Evolutionary conservation across 2,888 invertebrate genomes (phyloP).

Genomic region (Mimumesa dahlbomi): DNA sequence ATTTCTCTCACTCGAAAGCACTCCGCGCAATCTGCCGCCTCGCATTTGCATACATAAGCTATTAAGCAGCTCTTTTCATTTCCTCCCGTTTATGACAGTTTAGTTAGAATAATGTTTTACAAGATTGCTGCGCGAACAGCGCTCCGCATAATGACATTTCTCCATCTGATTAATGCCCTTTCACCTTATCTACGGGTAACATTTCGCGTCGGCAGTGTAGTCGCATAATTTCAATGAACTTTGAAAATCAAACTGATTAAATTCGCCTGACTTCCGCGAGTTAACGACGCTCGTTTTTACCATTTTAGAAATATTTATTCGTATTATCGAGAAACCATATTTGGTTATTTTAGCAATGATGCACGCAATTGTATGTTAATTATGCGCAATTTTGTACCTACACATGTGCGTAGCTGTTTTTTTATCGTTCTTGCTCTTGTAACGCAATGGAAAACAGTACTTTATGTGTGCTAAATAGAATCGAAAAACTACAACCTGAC

Average conservation of each 20-base stretch:
- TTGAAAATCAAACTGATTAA: constrained; percentile 16
- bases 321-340: too few relatives aligned
- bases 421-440: too few relatives aligned
- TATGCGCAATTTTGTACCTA: too few relatives aligned
- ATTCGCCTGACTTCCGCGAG: too few relatives aligned
- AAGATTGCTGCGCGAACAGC: constrained; percentile 78
- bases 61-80: constrained; percentile 81
- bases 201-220: neutral
- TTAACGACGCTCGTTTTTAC: too few relatives aligned
- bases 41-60: constrained; percentile 80
- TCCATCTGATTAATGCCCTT: constrained; percentile 73
- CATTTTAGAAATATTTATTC: too few relatives aligned
- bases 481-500: too few relatives aligned
- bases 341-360: too few relatives aligned
- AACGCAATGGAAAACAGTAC: too few relatives aligned
- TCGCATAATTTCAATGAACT: constrained; percentile 16
- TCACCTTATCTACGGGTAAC: constrained; percentile 58
- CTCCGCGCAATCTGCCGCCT: constrained; percentile 78
- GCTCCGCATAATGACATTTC: constrained; percentile 66
- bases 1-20: constrained; percentile 68
- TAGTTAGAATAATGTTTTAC: constrained; percentile 80
- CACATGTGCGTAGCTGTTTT: too few relatives aligned
- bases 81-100: constrained; percentile 81
- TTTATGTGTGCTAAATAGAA: too few relatives aligned
- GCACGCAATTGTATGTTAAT: too few relatives aligned